Base-by-base conservation (phyloP, 2,113 vertebrate genomes). In the Nestor notabilis region DNA sequence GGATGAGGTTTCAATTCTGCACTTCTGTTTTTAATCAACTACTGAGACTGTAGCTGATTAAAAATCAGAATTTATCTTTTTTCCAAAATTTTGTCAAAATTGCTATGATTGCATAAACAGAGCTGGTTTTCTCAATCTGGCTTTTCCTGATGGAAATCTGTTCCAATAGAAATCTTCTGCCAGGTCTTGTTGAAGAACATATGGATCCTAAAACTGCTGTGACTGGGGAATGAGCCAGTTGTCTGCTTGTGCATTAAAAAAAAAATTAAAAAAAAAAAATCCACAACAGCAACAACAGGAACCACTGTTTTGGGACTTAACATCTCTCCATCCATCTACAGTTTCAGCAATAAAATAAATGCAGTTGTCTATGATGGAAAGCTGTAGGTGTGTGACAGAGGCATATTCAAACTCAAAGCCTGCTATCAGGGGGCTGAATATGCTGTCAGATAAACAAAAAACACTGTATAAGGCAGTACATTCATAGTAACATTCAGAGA, bases 141-240 rank as follows among this genome's bases (percentile, higher is more conserved):
- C 25, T 93, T 96, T 80, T 95, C 71, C 75, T 88, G n/a, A 15
- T 65, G 27, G 75, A 93, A 95, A 83, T 53, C 53, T 88, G 29
- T 69, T 88, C 17, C 76, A 77, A 31, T 41, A 25, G 37, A 83
- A 89, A 55, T 91, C 77, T 33, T 83, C 56, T 82, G 60, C 44
- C 60, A 74, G 64, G 25, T 53, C 41, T 89, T 90, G 14, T 52
- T 74, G 63, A 86, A 77, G 17, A 70, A 66, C 37, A 49, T 53
- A 95, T 69, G 43, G 17, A 94, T 77, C 55, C 43, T 70, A 47
- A 78, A 91, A 69, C 55, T 81, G n/a, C 44, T 88, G 71, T 83
- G 68, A 20, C 43, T 92, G 49, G 90, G 64, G 37, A 91, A 81
- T 33, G 64, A 81, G 37, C 13, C 28, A 86, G 43, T 81, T 89